Conservation (phyloP, 2,797 vertebrate species). For the Pterois miles region DNA sequence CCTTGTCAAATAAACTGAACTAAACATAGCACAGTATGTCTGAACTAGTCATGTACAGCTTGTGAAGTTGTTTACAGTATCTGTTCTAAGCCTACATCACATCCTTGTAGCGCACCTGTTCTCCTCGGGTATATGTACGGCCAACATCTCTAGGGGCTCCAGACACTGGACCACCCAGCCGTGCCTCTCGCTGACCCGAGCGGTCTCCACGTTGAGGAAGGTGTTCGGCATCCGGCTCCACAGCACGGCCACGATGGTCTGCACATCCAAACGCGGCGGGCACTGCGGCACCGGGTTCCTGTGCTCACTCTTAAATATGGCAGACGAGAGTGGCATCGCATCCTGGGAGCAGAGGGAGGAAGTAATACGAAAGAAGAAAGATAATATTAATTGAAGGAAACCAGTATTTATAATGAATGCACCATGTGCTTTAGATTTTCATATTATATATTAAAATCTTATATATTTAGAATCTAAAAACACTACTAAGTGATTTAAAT, state of each 20-base stretch:
- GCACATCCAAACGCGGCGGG: slow-evolving; percentile 93
- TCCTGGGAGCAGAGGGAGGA: slow-evolving; percentile 80
- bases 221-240: slow-evolving; percentile 99
- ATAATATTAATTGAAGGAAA: background rate
- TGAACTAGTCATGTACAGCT: background rate
- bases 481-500: too few species aligned
- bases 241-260: slow-evolving; percentile 93
- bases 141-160: slow-evolving; percentile 97
- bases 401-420: background rate
- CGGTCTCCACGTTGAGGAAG: slow-evolving; percentile 93
- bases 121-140: slow-evolving; percentile 97
- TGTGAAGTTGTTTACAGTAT: background rate
- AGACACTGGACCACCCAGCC: slow-evolving; percentile 96
- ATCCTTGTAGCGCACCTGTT: slow-evolving; percentile 85
- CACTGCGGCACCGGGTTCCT: slow-evolving; percentile 95
- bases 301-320: slow-evolving; percentile 96
- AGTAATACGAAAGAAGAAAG: background rate
- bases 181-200: slow-evolving; percentile 95
- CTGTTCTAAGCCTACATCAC: background rate
- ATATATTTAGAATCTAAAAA: slow-evolving; percentile 8
- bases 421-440: background rate
- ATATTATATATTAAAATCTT: too few species aligned
- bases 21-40: background rate
- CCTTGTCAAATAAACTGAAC: too few species aligned
- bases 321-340: slow-evolving; percentile 96